Evolutionary conservation across 2,113 vertebrate genomes (phyloP), one percentile per base, ranked within the genome.

Genomic region (Macaca mulatta): DNA sequence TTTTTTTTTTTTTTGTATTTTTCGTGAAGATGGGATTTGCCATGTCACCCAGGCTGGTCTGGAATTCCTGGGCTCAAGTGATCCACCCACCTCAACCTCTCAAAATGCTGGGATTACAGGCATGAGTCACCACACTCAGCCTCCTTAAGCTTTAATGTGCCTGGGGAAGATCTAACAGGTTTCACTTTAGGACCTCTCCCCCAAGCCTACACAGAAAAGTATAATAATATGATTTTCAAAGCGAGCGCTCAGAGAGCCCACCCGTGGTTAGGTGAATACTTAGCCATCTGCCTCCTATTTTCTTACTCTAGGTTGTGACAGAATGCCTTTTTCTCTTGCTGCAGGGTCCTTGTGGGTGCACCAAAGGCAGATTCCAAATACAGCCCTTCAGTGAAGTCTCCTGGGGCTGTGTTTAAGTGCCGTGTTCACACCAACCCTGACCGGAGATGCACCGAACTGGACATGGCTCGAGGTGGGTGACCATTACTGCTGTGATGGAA

Each of bases 321-420:
- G 22, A 70, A n/a, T 86, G n/a, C 94, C 17, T 84, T 98, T 98
- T 98, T 43, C 85, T 97, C 92, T 98, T 97, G 12, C 25, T 98
- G 57, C 98, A 99, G 99, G 99, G 97, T 99, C 91, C 99, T 99
- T 96, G 99, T 99, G 17, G 99, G 99, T 2, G 99, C 99, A 82
- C 99, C 99, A 3, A 99, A 98, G 97, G 99, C 99, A 50, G 99
- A 99, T 94, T 99, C 99, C 52, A 99, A 99, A 97, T 99, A 99
- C 98, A 99, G 99, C 98, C 97, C 99, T 92, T 99, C 99, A 8
- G 98, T 99, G 97, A 99, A 98, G 93, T 99, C 99, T 84, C 99
- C 99, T 23, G 99, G 99, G 98, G 99, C 99, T 6, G 98, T 99
- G 45, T 99, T 99, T 96, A 99, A 99, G 98, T 99, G 99, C 96